These are phyloP conservation scores for Atrina japonica DNA, from an alignment of 2,888 invertebrate species.

Conservation along the genomic window DNA sequence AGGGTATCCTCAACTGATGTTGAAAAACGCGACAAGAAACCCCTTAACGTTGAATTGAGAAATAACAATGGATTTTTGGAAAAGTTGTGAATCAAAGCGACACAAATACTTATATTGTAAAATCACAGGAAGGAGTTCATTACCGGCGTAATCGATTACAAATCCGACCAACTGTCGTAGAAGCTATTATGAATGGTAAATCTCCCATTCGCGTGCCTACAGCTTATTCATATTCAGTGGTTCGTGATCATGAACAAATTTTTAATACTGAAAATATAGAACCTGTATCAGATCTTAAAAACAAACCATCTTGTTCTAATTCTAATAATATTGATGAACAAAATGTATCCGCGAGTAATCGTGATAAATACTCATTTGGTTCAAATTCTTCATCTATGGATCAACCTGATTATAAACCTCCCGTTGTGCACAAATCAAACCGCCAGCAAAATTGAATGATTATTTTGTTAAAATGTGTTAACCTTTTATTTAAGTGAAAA, in stretches of 20 bases:
- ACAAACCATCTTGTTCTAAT: too few species aligned
- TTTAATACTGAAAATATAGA: background rate
- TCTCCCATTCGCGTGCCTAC: conserved; percentile 5
- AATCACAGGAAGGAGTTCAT: conserved; percentile 8
- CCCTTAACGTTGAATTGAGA: conserved; percentile 28
- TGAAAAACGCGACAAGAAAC: background rate
- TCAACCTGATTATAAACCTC: too few species aligned
- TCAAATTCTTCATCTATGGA: too few species aligned
- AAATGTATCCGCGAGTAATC: too few species aligned
- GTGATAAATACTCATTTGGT: too few species aligned
- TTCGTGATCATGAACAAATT: background rate
- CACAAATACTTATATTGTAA: conserved; percentile 7
- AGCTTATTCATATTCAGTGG: background rate
- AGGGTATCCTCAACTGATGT: background rate
- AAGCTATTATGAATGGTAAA: conserved; percentile 12
- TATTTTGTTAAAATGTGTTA: too few species aligned
- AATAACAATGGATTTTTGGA: conserved; percentile 5
- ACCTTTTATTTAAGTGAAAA: too few species aligned
- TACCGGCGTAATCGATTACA: conserved; percentile 20
- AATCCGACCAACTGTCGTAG: conserved; percentile 13
- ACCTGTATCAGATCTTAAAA: too few species aligned
- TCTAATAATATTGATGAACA: too few species aligned
- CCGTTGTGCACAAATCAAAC: too few species aligned
- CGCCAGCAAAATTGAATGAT: too few species aligned
- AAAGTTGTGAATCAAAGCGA: background rate